Base-by-base conservation (phyloP, 1,140 invertebrate genomes). In the Coenobita brevimanus region DNA sequence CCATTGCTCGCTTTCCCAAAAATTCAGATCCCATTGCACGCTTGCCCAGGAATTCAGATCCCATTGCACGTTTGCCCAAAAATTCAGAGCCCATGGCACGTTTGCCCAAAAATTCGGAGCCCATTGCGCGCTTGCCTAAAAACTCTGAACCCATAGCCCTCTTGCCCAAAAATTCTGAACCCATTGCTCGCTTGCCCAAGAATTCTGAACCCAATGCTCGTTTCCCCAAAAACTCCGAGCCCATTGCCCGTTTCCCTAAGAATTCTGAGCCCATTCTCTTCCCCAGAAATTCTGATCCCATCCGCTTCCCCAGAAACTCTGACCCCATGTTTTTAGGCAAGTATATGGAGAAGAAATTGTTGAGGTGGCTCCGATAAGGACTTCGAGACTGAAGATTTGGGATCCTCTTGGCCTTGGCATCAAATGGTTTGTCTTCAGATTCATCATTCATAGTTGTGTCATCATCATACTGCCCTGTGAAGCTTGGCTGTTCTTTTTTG, bases 21-120 rank as follows among this genome's bases (percentile, higher is more conserved):
- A 87, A 87, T 81, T 87, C 85, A 15, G 84, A 87, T 30, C 84
- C 84, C 84, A 87, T 80, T 8, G 84, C 84, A 69, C 84, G 24
- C 17, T 87, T 87, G 17, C 84, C 84, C 8, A 87, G 21, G 24
- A 87, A 87, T 80, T 87, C 84, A 10, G 85, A 87, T 3, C 85
- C 85, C 85, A 87, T 81, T 0, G 76, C 76, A 24, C 85, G 21
- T 30, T 87, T 87, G 3, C 85, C 85, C 30, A 87, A 30, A 60
- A 87, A 87, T 60, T 87, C 85, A 4, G 85, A 87, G 1, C 85
- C 85, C 85, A 87, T 73, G 4, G 76, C 76, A 27, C 85, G 24
- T 10, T 87, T 87, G 1, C 85, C 85, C 21, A 87, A 30, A 41
- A 87, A 87, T 60, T 87, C 85, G 13, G 85, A 87, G 6, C 85